Percentiles rank a stretch among this genome's conserved stretches.
Conservation (phyloP, 2,888 invertebrate species). For the Mesoligia furuncula region DNA sequence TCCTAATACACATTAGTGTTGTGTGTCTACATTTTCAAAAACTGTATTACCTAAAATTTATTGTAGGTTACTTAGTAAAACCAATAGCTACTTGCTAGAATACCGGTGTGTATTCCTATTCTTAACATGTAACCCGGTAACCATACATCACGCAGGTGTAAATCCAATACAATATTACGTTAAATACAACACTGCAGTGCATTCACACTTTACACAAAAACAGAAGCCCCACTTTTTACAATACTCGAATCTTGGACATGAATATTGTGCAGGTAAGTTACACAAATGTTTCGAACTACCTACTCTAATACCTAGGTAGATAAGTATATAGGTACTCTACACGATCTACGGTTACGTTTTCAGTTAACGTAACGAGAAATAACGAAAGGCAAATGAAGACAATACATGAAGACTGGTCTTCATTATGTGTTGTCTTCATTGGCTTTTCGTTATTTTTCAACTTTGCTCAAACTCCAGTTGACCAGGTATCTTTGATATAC, state of each 20-base stretch:
- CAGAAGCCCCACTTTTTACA: conserved; percentile 25
- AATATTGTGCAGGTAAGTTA: not conserved
- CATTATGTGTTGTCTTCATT: not conserved
- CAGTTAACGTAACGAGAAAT: too few species aligned
- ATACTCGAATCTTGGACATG: not conserved
- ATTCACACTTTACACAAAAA: not conserved
- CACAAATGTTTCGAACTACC: not conserved
- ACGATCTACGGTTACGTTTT: not conserved
- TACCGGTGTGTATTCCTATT: conserved; percentile 49
- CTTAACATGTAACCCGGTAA: conserved; percentile 49
- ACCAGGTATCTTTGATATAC: not conserved
- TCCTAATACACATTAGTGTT: not conserved
- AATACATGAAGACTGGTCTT: not conserved
- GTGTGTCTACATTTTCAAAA: not conserved
- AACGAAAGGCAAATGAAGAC: too few species aligned
- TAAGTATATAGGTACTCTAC: too few species aligned
- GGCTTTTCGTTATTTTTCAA: not conserved
- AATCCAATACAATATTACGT: conserved; percentile 51
- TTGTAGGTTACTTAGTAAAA: not conserved
- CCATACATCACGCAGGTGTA: conserved; percentile 48
- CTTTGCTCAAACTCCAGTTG: not conserved
- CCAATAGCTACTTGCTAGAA: not conserved
- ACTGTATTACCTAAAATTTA: not conserved
- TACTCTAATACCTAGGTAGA: not conserved
- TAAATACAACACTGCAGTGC: conserved; percentile 42